Conservation (phyloP, 2,113 vertebrate species). For the Scomber japonicus region DNA sequence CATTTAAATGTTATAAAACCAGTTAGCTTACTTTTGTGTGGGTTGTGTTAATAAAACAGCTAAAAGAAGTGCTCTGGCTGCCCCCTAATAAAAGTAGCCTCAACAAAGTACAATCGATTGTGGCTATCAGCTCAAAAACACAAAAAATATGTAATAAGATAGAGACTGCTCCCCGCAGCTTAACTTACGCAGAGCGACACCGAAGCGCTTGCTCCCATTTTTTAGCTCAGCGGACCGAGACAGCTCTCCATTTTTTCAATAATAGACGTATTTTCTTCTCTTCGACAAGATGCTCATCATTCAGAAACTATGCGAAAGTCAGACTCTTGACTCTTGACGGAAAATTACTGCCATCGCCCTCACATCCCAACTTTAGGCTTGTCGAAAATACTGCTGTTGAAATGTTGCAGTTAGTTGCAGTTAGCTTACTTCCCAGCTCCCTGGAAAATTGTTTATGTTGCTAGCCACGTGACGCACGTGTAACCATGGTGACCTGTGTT, state of each 20-base stretch:
- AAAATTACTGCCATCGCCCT: not conserved
- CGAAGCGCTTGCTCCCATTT: conserved; percentile 85
- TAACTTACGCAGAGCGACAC: conserved; percentile 86
- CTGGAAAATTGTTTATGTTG: conserved; percentile 65
- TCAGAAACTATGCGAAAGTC: conserved; percentile 11
- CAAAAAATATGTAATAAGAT: not conserved
- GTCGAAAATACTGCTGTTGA: not conserved
- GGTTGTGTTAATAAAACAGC: too few relatives aligned
- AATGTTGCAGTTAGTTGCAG: not conserved
- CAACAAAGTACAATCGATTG: not conserved
- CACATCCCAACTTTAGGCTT: not conserved
- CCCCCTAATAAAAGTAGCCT: not conserved
- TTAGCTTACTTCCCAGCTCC: conserved; percentile 35
- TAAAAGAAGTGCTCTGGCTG: not conserved
- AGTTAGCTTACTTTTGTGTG: not conserved
- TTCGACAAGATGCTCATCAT: conserved; percentile 2
- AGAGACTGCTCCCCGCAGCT: not conserved
- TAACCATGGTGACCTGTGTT: conserved; percentile 65
- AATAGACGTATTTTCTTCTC: not conserved
- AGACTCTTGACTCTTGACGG: not conserved
- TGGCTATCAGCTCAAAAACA: not conserved
- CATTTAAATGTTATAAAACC: not conserved
- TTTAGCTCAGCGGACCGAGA: conserved; percentile 53
- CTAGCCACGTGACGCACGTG: conserved; percentile 64
- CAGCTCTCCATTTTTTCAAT: conserved; percentile 46